Conservation (phyloP, 2,113 vertebrate species). For the Callionymus lyra region DNA sequence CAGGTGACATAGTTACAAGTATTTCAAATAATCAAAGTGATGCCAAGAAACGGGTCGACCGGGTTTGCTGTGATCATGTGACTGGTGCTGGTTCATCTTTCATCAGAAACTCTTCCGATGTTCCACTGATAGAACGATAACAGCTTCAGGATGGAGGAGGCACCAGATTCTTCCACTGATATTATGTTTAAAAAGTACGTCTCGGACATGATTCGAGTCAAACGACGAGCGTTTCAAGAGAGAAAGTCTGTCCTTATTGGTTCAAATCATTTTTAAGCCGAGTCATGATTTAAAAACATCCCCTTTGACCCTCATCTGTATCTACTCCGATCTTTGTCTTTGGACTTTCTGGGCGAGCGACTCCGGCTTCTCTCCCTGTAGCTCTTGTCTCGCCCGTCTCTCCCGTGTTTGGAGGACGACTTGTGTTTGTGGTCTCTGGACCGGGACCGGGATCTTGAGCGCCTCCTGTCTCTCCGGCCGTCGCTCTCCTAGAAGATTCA, state of each 20-base stretch:
- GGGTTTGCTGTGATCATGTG: too few relatives aligned
- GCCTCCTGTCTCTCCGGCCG: conserved; percentile 61
- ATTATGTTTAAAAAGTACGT: background rate
- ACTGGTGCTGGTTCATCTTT: too few relatives aligned
- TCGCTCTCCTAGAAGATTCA: conserved; percentile 51
- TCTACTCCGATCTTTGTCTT: conserved; percentile 76
- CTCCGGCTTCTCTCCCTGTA: conserved; percentile 64
- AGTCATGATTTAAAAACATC: too few relatives aligned
- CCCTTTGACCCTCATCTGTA: conserved; percentile 61
- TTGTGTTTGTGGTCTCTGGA: conserved; percentile 68
- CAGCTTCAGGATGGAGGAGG: conserved; percentile 15
- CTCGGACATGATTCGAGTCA: too few relatives aligned
- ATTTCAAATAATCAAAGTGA: too few relatives aligned
- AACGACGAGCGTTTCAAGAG: too few relatives aligned
- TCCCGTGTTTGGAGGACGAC: conserved; percentile 56
- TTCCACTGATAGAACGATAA: background rate
- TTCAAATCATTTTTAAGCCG: too few relatives aligned
- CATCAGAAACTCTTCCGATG: too few relatives aligned
- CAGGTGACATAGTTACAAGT: too few relatives aligned
- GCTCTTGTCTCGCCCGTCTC: conserved; percentile 59
- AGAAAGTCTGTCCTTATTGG: too few relatives aligned
- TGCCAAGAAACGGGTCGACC: too few relatives aligned
- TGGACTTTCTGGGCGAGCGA: conserved; percentile 76
- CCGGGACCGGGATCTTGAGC: conserved; percentile 47
- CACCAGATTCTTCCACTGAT: conserved; percentile 32